Base-by-base conservation (phyloP, 2,888 invertebrate genomes). In the Hyppa rectilinea region DNA sequence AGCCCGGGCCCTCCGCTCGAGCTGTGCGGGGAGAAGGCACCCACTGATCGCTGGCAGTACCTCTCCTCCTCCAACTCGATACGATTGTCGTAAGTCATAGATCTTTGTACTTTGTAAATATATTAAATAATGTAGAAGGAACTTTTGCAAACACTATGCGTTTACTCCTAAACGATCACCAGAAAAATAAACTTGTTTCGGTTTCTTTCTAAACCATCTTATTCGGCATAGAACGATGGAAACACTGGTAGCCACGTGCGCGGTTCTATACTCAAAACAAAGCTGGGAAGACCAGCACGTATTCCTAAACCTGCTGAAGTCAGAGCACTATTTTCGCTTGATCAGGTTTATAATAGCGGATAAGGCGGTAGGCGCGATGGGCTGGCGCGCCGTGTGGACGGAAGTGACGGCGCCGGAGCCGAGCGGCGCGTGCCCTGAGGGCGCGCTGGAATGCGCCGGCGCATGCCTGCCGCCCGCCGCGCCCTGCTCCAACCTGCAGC, bases 321-420 rank as follows among this genome's bases (percentile, higher is more conserved):
- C 26, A 52, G 43, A 62, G 49, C 43, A 34, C 2, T 78, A 17
- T 65, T 47, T 63, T 49, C 56, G 56, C 20, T 53, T 36, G 76
- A 92, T 20, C 93, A 99, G 99, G 95, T 99, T 99, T 95, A 98
- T 99, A 92, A 98, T 98, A 90, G 98, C 99, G 75, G 98, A 99
- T 93, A 98, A 98, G 96, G 98, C 99, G 55, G 98, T 99, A 77
- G 99, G 99, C 82, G 98, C 98, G 87, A 97, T 97, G 92, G 99
- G 99, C 75, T 99, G 99, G 96, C 97, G 98, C 90, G 98, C 99
- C 59, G 97, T 98, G 64, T 99, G 99, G 99, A 99, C 99, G 71
- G 99, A 99, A 96, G 97, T 99, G 86, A 96, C 96, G 86, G 97
- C 97, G 84, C 80, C 87, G 60, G 90, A 84, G 80, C 82, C 96